Evolutionary conservation across 2,888 invertebrate species (phyloP), one percentile per base, ranked within the genome.

Genomic region (Drosophila rubida): DNA sequence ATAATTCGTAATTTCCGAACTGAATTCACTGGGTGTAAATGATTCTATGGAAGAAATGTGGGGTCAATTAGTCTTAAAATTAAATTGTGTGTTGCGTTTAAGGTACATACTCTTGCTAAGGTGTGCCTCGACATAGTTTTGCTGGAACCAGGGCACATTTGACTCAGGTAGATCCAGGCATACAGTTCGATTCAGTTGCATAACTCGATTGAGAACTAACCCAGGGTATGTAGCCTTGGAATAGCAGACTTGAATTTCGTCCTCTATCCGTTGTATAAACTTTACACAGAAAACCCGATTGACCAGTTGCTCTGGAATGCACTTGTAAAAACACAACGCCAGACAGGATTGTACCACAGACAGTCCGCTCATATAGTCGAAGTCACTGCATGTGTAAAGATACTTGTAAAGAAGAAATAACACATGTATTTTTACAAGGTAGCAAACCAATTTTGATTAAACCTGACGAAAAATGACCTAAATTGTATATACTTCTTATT

Each of bases 141-240:
- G 93, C 83, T 95, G 95, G 85, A 95, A 95, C 95, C 95, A 95
- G 0, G 95, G 95, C 5, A 95, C 92, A 86, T 93, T 93, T 9
- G 93, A 90, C 87, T 94, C 93, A 0, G 95, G 95, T 87, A 93
- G 93, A 87, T 95, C 95, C 44, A 95, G 90, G 78, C 95, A 94
- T 14, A 95, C 94, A 0, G 94, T 93, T 59, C 95, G 92, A 89
- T 95, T 95, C 41, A 95, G 87, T 73, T 94, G 93, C 94, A 95
- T 94, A 51, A 95, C 92, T 44, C 90, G 87, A 69, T 93, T 91
- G 11, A 94, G 91, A 2, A 94, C 93, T 69, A 92, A 90, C 19
- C 91, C 89, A 0, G 94, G 94, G 89, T 94, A 94, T 2, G 91
- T 92, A 37, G 92, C 93, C 93, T 93, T 94, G 13, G 93, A 93